Evolutionary conservation across 2,113 vertebrate genomes (phyloP).

Genomic region (Callipepla squamata): DNA sequence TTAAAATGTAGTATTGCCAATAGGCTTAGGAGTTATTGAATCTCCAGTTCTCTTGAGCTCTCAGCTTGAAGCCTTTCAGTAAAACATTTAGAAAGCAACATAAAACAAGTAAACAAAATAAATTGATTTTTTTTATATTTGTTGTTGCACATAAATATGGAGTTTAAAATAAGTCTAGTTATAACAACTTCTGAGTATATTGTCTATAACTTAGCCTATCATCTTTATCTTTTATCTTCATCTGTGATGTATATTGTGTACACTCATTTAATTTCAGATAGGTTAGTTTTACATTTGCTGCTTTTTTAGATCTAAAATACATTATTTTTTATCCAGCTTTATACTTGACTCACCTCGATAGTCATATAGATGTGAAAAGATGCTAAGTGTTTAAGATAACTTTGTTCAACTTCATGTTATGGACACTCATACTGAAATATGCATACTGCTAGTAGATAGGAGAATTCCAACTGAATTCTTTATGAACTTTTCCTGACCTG

Average conservation of each 20-base stretch:
- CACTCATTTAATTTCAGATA: background rate
- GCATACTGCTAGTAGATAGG: background rate
- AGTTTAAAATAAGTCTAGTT: background rate
- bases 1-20: background rate
- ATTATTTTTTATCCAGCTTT: background rate
- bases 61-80: constrained; percentile 20
- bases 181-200: background rate
- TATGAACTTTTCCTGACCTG: background rate
- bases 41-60: background rate
- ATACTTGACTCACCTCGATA: background rate
- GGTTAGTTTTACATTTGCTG: background rate
- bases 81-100: constrained; percentile 11
- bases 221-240: background rate
- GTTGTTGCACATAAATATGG: background rate
- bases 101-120: background rate
- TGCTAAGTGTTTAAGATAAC: background rate
- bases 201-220: background rate
- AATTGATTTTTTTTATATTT: background rate
- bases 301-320: background rate
- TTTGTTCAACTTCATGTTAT: background rate
- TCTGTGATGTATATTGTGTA: background rate
- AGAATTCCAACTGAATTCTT: background rate
- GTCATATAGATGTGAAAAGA: background rate
- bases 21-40: background rate
- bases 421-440: background rate